These are phyloP conservation scores for Imbricaverruca yamaguchii DNA, from an alignment of 2,888 invertebrate genomes.

Conservation along the genomic window DNA sequence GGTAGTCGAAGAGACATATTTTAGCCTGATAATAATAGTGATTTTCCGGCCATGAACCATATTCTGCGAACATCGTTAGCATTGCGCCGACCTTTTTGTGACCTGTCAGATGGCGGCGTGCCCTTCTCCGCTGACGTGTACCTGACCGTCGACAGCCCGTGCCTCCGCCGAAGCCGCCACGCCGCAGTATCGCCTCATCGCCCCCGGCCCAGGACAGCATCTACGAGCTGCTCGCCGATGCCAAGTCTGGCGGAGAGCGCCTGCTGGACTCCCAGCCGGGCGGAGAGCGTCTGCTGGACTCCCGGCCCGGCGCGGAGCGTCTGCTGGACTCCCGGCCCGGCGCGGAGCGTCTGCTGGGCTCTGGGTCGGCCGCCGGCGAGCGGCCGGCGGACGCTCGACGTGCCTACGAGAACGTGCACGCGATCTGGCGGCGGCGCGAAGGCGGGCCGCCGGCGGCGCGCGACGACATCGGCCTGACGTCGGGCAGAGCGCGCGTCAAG, in stretches of 20 bases:
- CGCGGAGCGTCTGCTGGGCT: too few species aligned
- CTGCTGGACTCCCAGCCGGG: too few species aligned
- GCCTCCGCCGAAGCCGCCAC: slow-evolving; percentile 33
- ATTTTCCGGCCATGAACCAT: too few species aligned
- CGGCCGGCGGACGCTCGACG: neutral
- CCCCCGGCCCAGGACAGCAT: slow-evolving; percentile 29
- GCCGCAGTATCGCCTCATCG: slow-evolving; percentile 32
- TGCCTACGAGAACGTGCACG: slow-evolving; percentile 15
- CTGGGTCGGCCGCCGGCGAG: too few species aligned
- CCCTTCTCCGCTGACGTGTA: neutral
- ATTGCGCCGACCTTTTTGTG: too few species aligned
- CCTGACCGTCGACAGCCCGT: slow-evolving; percentile 24
- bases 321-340: too few species aligned
- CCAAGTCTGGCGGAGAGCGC: slow-evolving; percentile 12
- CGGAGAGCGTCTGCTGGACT: too few species aligned
- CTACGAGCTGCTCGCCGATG: slow-evolving; percentile 26
- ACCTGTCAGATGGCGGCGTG: too few species aligned
- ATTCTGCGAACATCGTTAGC: too few species aligned
- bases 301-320: neutral
- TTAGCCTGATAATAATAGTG: too few species aligned
- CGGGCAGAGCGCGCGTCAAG: slow-evolving; percentile 2
- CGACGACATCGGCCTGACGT: neutral
- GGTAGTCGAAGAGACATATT: too few species aligned
- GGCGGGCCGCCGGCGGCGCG: neutral
- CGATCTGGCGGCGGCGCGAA: slow-evolving; percentile 5